These are phyloP conservation scores for Pelodytes ibericus DNA, from an alignment of 2,797 vertebrate species.

Conservation along the genomic window DNA sequence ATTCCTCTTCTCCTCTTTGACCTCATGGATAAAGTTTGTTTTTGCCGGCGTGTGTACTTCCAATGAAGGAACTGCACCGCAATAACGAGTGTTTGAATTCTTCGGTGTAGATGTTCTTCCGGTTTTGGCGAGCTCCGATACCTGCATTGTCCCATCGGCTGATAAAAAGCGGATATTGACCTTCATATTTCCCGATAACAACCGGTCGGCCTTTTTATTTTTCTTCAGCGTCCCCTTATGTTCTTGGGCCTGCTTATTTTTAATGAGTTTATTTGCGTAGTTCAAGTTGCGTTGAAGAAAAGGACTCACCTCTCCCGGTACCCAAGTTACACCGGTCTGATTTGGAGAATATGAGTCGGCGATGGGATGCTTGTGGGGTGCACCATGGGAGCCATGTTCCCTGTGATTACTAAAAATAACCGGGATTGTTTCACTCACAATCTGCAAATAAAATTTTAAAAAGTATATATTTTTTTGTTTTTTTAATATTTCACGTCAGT, in stretches of 20 bases:
- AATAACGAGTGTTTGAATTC: conserved; percentile 7
- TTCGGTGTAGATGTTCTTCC: neutral
- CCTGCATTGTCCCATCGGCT: neutral
- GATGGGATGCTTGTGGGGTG: neutral
- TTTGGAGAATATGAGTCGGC: neutral
- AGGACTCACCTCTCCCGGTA: neutral
- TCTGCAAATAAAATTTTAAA: conserved; percentile 27
- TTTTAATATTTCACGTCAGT: too few relatives aligned
- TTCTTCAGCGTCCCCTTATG: conserved; percentile 10
- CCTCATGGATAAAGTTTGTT: conserved; percentile 2
- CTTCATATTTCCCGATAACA: conserved; percentile 14
- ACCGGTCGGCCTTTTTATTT: conserved; percentile 29
- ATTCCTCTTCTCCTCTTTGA: conserved; percentile 9
- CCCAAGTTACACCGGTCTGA: neutral
- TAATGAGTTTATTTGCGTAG: conserved; percentile 40
- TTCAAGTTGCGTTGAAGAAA: conserved; percentile 59
- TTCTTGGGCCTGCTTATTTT: conserved; percentile 3
- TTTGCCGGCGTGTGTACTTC: neutral
- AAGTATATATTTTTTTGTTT: too few relatives aligned
- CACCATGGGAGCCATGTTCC: conserved; percentile 33
- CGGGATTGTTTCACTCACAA: conserved; percentile 56
- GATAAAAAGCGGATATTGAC: conserved; percentile 27
- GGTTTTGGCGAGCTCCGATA: neutral
- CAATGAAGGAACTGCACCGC: neutral
- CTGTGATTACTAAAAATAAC: conserved; percentile 54